Evolutionary conservation across 2,888 invertebrate species (phyloP), one percentile per base, ranked within the genome.

Genomic region (Xanthia icteritia): DNA sequence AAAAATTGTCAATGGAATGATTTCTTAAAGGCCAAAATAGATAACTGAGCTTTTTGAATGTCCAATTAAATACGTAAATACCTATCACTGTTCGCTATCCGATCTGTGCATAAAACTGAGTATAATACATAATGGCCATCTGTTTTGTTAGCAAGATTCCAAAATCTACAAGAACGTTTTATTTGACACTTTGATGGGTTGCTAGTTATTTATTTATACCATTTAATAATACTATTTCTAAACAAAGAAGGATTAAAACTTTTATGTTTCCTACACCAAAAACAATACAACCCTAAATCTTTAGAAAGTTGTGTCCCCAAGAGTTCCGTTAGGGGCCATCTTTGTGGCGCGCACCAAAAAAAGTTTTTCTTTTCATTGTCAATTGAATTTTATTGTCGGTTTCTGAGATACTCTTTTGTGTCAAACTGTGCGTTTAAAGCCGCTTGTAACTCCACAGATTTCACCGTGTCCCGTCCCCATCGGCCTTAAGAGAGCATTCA

Each of bases 301-400:
- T 93, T 94, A 92, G 94, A 95, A 94, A 94, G 92, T 91, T 91
- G 95, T 94, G 95, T 94, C 94, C 92, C 93, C 91, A 85, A 76
- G 88, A 89, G 92, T 93, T 89, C 96, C 96, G 96, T 95, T 96
- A 95, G 92, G 92, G 92, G 79, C 88, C 88, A 94, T 94, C 93
- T 92, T 94, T 94, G 95, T 93, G 93, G 92, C 89, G 91, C 85
- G 83, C 83, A 88, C 86, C 91, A 92, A 93, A 94, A 93, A 93
- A 94, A 92, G 87, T 89, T 90, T 92, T 92, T 66, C 94, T 91
- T 92, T 93, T 94, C 94, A 95, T 96, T 96, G 96, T 96, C 96
- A 96, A 96, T 96, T 96, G 95, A 96, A 95, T 95, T 95, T 96
- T 96, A 96, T 96, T 96, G 96, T 96, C 93, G 95, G 96, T 95